These are phyloP conservation scores for Heterohyrax brucei DNA, from an alignment of 2,797 vertebrate genomes.

Conservation along the genomic window DNA sequence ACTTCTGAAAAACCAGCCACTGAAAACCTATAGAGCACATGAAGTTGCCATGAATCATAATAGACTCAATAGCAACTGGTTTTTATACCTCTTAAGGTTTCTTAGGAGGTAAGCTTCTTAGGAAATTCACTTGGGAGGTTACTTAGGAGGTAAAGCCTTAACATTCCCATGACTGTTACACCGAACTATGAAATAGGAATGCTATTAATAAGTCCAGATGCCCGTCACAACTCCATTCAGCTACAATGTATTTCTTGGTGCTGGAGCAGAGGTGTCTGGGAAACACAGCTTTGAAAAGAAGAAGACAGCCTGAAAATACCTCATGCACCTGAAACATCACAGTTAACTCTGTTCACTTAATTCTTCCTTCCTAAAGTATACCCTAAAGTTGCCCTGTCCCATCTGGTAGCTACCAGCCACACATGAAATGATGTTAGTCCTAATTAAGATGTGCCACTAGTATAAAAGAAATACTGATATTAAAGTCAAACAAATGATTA, in stretches of 20 bases:
- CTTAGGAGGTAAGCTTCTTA: not conserved
- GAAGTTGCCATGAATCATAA: no score
- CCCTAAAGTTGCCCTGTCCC: not conserved
- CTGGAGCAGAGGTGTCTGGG: not conserved
- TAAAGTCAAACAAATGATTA: not conserved
- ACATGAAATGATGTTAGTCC: not conserved
- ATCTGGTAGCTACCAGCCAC: no score
- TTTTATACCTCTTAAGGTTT: not conserved
- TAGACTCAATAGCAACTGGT: no score
- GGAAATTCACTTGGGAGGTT: no score
- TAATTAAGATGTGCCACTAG: not conserved
- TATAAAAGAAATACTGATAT: not conserved
- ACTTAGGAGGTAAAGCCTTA: not conserved
- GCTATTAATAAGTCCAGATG: constrained; percentile 4
- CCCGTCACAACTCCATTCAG: not conserved
- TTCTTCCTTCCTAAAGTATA: not conserved
- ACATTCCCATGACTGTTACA: not conserved
- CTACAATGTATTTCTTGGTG: not conserved
- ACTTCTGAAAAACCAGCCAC: no score
- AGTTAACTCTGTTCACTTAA: not conserved
- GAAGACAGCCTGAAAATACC: no score
- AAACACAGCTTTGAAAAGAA: not conserved
- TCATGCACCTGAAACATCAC: not conserved
- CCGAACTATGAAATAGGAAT: not conserved
- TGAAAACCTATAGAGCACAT: no score